A percentile compares a stretch with the other conserved stretches of the same genome.
phyloP scores from a whole-genome alignment of 1,140 invertebrate species.

The Anastrepha obliqua region DNA sequence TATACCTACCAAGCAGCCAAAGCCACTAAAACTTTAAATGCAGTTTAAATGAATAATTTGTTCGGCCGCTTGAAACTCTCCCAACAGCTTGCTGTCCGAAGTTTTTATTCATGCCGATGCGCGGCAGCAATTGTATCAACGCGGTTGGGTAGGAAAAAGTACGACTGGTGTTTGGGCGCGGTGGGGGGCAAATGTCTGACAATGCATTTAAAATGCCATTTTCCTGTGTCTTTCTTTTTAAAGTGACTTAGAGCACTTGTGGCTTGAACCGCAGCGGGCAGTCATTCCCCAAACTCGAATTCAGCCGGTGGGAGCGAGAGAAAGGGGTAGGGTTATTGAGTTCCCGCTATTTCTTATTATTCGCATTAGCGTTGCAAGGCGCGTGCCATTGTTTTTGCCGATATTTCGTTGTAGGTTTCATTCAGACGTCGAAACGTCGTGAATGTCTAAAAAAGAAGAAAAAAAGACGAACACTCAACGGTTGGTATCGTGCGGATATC shows the following conservation, averaged over 20 bases:
- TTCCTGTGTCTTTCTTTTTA: background rate
- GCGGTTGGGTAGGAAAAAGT: background rate
- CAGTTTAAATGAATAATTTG: slow-evolving; percentile 42
- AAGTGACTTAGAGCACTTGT: background rate
- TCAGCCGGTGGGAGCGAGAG: background rate
- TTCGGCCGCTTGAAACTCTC: background rate
- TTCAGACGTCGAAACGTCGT: too few species aligned
- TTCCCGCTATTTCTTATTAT: background rate
- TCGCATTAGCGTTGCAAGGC: background rate
- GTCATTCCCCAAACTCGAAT: background rate
- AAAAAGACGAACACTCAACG: too few species aligned
- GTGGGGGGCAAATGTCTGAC: background rate
- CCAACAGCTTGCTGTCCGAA: slow-evolving; percentile 25
- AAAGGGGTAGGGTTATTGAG: background rate
- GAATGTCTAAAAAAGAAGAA: too few species aligned
- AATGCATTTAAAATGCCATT: slow-evolving; percentile 28
- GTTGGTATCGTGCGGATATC: too few species aligned
- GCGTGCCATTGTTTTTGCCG: background rate
- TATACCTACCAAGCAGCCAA: background rate
- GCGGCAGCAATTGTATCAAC: slow-evolving; percentile 11
- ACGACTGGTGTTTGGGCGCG: background rate
- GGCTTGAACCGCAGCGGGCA: background rate
- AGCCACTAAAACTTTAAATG: slow-evolving; percentile 50
- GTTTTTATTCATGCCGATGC: slow-evolving; percentile 9
- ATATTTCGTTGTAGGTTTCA: background rate